A percentile compares a stretch with the other conserved stretches of the same genome.
These are phyloP conservation scores for Bufo gargarizans DNA, from an alignment of 2,113 vertebrate genomes.

Conservation along the genomic window DNA sequence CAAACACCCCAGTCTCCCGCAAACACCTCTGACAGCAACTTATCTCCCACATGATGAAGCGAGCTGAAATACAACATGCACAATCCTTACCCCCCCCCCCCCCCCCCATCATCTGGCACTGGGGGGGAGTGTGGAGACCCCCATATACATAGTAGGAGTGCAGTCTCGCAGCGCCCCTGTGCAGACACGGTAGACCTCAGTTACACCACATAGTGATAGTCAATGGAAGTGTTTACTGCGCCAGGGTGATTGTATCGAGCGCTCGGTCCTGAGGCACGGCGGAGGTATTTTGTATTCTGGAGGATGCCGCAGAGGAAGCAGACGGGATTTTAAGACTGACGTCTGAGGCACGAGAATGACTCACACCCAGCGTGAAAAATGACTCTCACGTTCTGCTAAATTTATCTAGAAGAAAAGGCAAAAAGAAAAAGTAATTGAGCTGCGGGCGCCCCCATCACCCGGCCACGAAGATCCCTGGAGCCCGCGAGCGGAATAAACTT, in stretches of 20 bases:
- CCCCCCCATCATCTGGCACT: too few relatives aligned
- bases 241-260: not conserved
- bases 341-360: not conserved
- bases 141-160: too few relatives aligned
- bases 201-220: not conserved
- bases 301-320: slow-evolving; percentile 15
- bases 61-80: too few relatives aligned
- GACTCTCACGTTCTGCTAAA: not conserved
- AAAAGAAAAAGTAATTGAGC: slow-evolving; percentile 6
- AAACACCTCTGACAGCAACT: too few relatives aligned
- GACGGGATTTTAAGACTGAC: slow-evolving; percentile 17
- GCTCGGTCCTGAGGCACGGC: not conserved
- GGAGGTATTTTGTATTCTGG: slow-evolving; percentile 21
- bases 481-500: not conserved
- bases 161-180: too few relatives aligned
- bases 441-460: not conserved
- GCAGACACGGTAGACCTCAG: not conserved
- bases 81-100: too few relatives aligned
- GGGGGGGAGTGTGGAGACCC: too few relatives aligned
- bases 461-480: not conserved
- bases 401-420: not conserved
- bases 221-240: not conserved
- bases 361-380: slow-evolving; percentile 25
- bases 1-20: too few relatives aligned
- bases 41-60: too few relatives aligned